A percentile compares a stretch with the other conserved stretches of the same genome.
These are phyloP conservation scores for Bombylius major DNA, from an alignment of 2,888 invertebrate species.

Conservation along the genomic window DNA sequence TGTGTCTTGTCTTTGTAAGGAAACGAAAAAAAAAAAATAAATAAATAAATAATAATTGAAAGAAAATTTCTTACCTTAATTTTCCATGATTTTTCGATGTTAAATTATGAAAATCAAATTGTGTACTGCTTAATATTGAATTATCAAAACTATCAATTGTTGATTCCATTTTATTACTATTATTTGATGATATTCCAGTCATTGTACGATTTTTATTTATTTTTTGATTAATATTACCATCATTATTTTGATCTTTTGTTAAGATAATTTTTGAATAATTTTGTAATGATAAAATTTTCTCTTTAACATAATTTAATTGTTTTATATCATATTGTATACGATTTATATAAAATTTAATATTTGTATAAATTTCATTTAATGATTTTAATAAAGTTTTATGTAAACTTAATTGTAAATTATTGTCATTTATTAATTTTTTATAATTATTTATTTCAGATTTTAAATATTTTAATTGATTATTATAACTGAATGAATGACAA, in stretches of 20 bases:
- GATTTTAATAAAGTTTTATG: conserved; percentile 29
- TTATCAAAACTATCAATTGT: conserved; percentile 19
- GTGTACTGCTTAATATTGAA: conserved; percentile 30
- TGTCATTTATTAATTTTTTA: conserved; percentile 22
- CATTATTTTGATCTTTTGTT: too few species aligned
- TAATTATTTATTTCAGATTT: conserved; percentile 25
- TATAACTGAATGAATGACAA: conserved; percentile 20
- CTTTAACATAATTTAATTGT: conserved; percentile 30
- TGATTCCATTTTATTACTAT: background rate
- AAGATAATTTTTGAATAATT: too few species aligned
- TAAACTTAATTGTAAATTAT: conserved; percentile 23
- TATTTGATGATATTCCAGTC: too few species aligned
- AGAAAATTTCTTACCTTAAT: background rate
- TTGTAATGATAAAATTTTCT: conserved; percentile 25
- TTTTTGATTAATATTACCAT: too few species aligned
- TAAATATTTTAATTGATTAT: conserved; percentile 26
- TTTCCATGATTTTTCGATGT: conserved; percentile 2
- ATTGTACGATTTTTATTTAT: background rate
- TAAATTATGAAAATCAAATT: conserved; percentile 28
- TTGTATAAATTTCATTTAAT: conserved; percentile 27
- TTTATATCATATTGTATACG: conserved; percentile 29
- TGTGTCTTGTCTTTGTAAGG: conserved; percentile 8
- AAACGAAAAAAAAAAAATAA: background rate
- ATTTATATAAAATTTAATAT: conserved; percentile 26
- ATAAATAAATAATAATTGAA: background rate